A percentile compares a stretch with the other conserved stretches of the same genome.
Evolutionary conservation across 2,888 invertebrate genomes (phyloP).

Genomic region (Torymus tubicola): DNA sequence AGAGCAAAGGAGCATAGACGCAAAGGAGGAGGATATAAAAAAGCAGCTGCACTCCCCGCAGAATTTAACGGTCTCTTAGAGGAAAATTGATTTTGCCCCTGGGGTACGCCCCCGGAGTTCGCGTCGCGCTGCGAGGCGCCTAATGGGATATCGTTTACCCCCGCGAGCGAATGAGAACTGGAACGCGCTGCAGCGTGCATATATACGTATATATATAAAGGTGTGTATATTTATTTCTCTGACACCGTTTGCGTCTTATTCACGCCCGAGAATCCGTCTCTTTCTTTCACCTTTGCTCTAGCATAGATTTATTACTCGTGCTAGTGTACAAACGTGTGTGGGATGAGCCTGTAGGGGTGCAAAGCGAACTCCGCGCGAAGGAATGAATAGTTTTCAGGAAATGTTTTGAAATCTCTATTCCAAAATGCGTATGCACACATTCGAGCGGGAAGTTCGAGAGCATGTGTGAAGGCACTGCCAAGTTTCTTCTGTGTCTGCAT

Average conservation of each 20-base stretch:
- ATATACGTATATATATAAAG: too few species aligned
- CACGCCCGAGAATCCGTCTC: neutral
- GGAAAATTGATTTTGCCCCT: constrained; percentile 65
- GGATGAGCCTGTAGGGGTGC: neutral
- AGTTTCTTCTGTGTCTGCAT: constrained; percentile 1
- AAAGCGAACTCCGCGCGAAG: neutral
- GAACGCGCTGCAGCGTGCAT: too few species aligned
- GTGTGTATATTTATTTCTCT: constrained; percentile 20
- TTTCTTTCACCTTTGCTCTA: neutral
- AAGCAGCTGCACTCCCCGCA: constrained; percentile 67
- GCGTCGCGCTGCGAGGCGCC: constrained; percentile 1
- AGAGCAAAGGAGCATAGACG: constrained; percentile 23
- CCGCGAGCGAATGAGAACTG: constrained; percentile 27
- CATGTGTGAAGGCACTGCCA: neutral
- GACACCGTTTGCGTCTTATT: constrained; percentile 42
- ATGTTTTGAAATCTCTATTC: constrained; percentile 53
- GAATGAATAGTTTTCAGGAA: constrained; percentile 33
- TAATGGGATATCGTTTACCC: constrained; percentile 60
- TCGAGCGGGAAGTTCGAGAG: neutral
- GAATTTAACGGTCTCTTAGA: constrained; percentile 68
- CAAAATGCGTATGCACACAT: neutral
- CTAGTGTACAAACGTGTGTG: constrained; percentile 1
- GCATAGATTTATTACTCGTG: constrained; percentile 35
- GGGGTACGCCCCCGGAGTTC: constrained; percentile 56
- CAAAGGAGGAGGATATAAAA: constrained; percentile 50